Conservation (phyloP, 2,888 invertebrate species). For the Rhabditophanes sp. region DNA sequence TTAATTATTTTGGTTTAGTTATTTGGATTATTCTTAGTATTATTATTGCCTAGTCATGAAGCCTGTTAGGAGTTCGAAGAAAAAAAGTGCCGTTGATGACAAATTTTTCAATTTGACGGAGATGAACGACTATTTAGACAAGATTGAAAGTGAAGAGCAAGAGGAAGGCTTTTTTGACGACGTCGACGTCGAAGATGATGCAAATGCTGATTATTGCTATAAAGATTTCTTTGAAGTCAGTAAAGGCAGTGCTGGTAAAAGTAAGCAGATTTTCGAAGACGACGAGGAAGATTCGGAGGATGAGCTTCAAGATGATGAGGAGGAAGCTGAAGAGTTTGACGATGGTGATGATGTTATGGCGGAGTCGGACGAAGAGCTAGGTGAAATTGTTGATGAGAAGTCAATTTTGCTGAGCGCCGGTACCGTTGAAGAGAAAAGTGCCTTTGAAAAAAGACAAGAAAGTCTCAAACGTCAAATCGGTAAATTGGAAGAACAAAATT, state of each 20-base stretch:
- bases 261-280: constrained; percentile 5
- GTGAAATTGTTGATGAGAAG: background rate
- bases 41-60: background rate
- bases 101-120: constrained; percentile 18
- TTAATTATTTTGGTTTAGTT: constrained; percentile 1
- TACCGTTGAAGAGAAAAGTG: constrained; percentile 1
- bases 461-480: constrained; percentile 31
- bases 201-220: constrained; percentile 15
- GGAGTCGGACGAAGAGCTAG: constrained; percentile 5
- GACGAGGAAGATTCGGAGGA: constrained; percentile 10
- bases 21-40: background rate
- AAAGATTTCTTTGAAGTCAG: constrained; percentile 20
- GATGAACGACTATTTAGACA: constrained; percentile 17
- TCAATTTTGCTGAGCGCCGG: background rate
- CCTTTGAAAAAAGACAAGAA: constrained; percentile 7
- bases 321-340: constrained; percentile 9
- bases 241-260: background rate
- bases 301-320: constrained; percentile 7
- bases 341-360: constrained; percentile 13
- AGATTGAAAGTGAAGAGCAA: constrained; percentile 11
- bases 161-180: constrained; percentile 13
- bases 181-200: constrained; percentile 12
- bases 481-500: constrained; percentile 47
- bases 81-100: constrained; percentile 18
- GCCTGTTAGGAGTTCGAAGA: background rate